phyloP scores from a whole-genome alignment of 2,797 vertebrate genomes.

The Rhinogobio ventralis region DNA sequence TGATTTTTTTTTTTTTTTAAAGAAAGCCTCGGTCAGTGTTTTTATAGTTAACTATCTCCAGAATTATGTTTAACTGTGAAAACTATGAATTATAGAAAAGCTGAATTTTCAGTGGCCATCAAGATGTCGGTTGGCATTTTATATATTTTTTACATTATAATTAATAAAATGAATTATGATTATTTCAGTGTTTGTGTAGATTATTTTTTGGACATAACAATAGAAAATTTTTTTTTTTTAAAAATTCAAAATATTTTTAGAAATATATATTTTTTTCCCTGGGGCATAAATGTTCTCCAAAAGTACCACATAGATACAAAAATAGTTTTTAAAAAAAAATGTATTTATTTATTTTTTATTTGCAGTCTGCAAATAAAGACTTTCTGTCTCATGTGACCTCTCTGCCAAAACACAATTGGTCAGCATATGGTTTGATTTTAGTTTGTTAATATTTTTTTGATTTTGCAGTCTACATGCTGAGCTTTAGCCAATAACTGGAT shows the following conservation, averaged over 20 bases:
- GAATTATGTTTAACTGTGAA: background rate
- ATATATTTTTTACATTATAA: no score
- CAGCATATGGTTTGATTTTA: slow-evolving; percentile 12
- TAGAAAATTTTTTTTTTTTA: no score
- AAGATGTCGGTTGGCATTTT: no score
- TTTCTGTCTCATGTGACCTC: slow-evolving; percentile 14
- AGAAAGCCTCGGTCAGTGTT: no score
- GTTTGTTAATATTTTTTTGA: slow-evolving; percentile 20
- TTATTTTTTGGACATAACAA: no score
- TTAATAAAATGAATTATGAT: no score
- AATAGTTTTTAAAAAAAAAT: background rate
- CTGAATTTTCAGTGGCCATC: no score
- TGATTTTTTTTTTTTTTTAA: no score
- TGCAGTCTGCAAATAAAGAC: no score
- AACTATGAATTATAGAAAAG: background rate
- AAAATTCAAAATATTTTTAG: no score
- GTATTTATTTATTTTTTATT: background rate
- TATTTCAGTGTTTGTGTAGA: no score
- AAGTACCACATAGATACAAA: background rate
- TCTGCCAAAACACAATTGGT: slow-evolving; percentile 1
- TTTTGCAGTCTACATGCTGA: slow-evolving; percentile 12
- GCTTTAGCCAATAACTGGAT: background rate
- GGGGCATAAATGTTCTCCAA: background rate
- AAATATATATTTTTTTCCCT: no score
- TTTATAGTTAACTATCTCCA: background rate